phyloP scores from a whole-genome alignment of 2,888 invertebrate species.

The Lasioglossum leucozonium region DNA sequence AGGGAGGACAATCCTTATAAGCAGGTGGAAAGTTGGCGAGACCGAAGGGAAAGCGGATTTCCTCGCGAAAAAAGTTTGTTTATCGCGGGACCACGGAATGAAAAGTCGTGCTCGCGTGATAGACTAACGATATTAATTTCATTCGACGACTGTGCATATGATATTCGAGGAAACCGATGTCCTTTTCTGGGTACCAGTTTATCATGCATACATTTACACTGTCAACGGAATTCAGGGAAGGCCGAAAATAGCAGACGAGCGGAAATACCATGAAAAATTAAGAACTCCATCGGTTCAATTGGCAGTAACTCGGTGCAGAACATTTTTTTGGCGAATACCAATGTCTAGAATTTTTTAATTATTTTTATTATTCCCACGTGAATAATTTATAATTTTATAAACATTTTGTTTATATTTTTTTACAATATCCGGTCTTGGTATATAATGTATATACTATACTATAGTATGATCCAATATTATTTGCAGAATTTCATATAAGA shows the following conservation, averaged over 20 bases:
- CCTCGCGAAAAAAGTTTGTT: slow-evolving; percentile 30
- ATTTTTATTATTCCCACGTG: not conserved
- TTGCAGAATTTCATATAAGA: too few relatives aligned
- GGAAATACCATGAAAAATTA: not conserved
- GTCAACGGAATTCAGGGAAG: not conserved
- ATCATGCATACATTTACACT: not conserved
- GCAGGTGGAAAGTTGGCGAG: slow-evolving; percentile 37
- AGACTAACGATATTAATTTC: not conserved
- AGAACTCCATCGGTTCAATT: not conserved
- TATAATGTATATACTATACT: too few relatives aligned
- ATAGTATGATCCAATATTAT: too few relatives aligned
- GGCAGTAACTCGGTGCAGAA: not conserved
- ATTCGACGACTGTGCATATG: not conserved
- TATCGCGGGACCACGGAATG: not conserved
- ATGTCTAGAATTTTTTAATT: too few relatives aligned
- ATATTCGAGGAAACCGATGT: not conserved
- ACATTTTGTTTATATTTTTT: too few relatives aligned
- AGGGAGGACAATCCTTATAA: slow-evolving; percentile 5
- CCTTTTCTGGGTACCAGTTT: not conserved
- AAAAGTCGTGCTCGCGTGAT: not conserved
- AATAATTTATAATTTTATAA: not conserved
- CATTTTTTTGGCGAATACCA: too few relatives aligned
- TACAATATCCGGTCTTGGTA: too few relatives aligned
- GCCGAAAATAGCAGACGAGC: not conserved
- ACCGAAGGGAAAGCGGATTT: slow-evolving; percentile 35